A percentile compares a stretch with the other conserved stretches of the same genome.
These are phyloP conservation scores for Lamellibrachia columna DNA, from an alignment of 2,888 invertebrate genomes.

Conservation along the genomic window DNA sequence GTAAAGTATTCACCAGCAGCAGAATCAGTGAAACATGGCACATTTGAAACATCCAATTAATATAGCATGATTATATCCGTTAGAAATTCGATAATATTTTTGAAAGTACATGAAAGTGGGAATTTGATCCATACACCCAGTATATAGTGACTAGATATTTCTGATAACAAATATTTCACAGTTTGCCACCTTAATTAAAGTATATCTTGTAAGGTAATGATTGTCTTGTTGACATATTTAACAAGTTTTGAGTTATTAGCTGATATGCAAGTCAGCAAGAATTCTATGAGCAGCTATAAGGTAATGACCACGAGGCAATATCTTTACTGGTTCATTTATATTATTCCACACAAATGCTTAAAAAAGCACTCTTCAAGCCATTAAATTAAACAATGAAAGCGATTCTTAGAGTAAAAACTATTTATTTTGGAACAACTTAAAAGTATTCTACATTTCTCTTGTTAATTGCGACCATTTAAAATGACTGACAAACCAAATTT, in stretches of 20 bases:
- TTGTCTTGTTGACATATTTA: neutral
- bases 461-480: neutral
- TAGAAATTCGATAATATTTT: neutral
- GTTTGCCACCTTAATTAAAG: neutral
- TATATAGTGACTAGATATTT: slow-evolving; percentile 2
- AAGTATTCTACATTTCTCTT: neutral
- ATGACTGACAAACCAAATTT: neutral
- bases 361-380: neutral
- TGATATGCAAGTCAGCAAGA: neutral
- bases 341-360: neutral
- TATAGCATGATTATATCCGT: neutral
- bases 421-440: neutral
- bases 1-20: neutral
- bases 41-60: neutral
- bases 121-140: neutral
- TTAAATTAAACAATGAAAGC: neutral
- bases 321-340: neutral
- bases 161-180: neutral
- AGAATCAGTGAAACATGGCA: neutral
- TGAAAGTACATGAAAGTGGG: neutral
- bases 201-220: neutral
- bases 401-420: neutral
- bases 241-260: neutral
- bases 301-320: no score
- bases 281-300: neutral